Base-by-base conservation (phyloP, 1,140 invertebrate genomes). In the Antheraea mylitta region DNA sequence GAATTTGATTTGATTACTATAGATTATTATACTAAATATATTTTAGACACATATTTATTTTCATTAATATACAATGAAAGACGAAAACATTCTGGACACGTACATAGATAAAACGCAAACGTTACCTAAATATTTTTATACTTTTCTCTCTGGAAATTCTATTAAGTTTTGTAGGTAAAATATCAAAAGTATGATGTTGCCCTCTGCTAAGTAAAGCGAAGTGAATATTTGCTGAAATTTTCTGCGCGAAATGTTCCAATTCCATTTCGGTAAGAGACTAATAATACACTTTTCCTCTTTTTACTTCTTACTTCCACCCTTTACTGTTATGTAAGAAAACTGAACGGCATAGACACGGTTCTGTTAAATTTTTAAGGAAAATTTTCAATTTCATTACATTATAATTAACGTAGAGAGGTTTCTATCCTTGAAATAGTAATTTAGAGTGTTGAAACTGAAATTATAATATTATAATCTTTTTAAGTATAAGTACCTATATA, bases 191-290 rank as follows among this genome's bases (percentile, higher is more conserved):
- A 87, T 89, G 83, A 89, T 89, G 87, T 80, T 79, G 78, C 82
- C 81, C 75, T 78, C 73, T 67, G 85, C 85, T 86, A 89, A 91
- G 89, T 90, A 87, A 91, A 87, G 85, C 85, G 87, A 86, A 87
- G 81, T 79, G 83, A 88, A 89, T 88, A 89, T 87, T 83, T 86
- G 79, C 83, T 88, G 83, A 83, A 90, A 90, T 79, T 90, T 91
- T 90, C 83, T 80, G 81, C 83, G 76, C 81, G 81, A 79, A 91
- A 91, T 89, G 89, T 89, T 91, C 85, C 89, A 91, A 90, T 91
- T 91, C 89, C 89, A 91, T 91, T 91, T 91, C 87, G 89, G 87
- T 90, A 89, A 91, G 82, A 90, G 89, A 89, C 89, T 91, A 91
- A 91, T 91, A 91, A 91, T 89, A 91, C 80, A 77, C 87, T 88